These are phyloP conservation scores for Drosophila simulans DNA, from an alignment of 1,140 invertebrate genomes.

Conservation along the genomic window DNA sequence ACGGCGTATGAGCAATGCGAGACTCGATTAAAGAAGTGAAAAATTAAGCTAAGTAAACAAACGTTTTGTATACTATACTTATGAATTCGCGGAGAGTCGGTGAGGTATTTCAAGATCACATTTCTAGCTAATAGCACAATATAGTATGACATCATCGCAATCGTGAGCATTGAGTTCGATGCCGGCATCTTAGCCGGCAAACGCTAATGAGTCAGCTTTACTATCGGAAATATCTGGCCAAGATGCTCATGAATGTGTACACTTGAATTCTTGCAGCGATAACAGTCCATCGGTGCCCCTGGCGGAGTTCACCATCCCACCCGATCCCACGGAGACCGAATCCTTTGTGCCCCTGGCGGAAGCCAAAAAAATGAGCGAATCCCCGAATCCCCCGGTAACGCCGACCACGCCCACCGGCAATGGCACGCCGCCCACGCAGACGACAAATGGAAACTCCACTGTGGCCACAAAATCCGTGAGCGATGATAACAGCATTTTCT, in stretches of 20 bases:
- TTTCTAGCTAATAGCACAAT: constrained; percentile 29
- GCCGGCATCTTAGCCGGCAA: constrained; percentile 37
- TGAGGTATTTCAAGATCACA: constrained; percentile 50
- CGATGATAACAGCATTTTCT: constrained; percentile 81
- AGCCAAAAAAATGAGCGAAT: constrained; percentile 51
- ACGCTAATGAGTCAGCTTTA: constrained; percentile 67
- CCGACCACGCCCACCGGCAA: constrained; percentile 37
- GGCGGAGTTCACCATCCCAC: constrained; percentile 59
- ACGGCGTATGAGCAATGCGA: constrained; percentile 59
- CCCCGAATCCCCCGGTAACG: constrained; percentile 13
- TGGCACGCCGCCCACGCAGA: constrained; percentile 27
- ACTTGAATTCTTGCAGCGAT: constrained; percentile 39
- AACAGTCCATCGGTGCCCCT: constrained; percentile 50
- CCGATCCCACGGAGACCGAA: constrained; percentile 47
- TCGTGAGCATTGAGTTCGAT: constrained; percentile 29
- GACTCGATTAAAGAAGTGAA: constrained; percentile 48
- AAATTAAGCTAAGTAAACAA: constrained; percentile 45
- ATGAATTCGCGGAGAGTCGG: not conserved
- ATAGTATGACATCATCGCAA: constrained; percentile 57
- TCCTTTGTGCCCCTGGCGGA: constrained; percentile 62
- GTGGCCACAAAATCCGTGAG: constrained; percentile 27
- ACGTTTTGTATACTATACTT: constrained; percentile 17
- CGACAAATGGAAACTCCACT: constrained; percentile 21
- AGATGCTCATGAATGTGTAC: constrained; percentile 17
- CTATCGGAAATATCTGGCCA: constrained; percentile 33